A percentile compares a stretch with the other conserved stretches of the same genome.
phyloP scores from a whole-genome alignment of 2,113 vertebrate species.

The Herpetotheres cachinnans region DNA sequence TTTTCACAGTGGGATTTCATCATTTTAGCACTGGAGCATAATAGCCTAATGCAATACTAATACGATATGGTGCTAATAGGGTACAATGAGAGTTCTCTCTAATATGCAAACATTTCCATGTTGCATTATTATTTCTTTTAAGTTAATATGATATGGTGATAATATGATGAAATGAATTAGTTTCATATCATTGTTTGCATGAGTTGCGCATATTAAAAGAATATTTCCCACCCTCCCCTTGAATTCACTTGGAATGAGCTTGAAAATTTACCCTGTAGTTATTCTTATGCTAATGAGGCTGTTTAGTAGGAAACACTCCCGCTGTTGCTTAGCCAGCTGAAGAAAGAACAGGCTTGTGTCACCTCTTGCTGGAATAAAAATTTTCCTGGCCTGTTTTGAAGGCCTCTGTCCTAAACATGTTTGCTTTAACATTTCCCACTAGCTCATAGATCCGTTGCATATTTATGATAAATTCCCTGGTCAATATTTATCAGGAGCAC shows the following conservation, averaged over 20 bases:
- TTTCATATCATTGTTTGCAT: constrained; percentile 81
- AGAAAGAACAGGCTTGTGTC: constrained; percentile 71
- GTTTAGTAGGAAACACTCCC: constrained; percentile 80
- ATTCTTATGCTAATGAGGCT: constrained; percentile 82
- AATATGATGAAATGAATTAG: constrained; percentile 83
- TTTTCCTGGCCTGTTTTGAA: constrained; percentile 65
- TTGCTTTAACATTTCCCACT: constrained; percentile 57
- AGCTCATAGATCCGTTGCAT: constrained; percentile 30
- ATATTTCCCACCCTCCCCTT: constrained; percentile 66
- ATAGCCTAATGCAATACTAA: constrained; percentile 81
- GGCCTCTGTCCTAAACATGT: constrained; percentile 62
- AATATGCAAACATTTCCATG: constrained; percentile 82
- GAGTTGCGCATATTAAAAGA: constrained; percentile 78
- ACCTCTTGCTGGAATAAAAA: constrained; percentile 69
- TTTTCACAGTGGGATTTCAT: constrained; percentile 85
- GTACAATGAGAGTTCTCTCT: constrained; percentile 77
- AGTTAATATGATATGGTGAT: constrained; percentile 82
- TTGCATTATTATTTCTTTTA: constrained; percentile 83
- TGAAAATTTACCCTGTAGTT: constrained; percentile 84
- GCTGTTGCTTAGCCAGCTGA: constrained; percentile 79
- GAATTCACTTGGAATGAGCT: constrained; percentile 80
- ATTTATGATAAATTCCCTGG: constrained; percentile 61
- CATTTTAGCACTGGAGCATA: constrained; percentile 76
- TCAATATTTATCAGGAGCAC: constrained; percentile 45
- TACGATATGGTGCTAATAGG: constrained; percentile 80